Evolutionary conservation across 2,888 invertebrate species (phyloP).

Genomic region (Drosophila melanosoma): DNA sequence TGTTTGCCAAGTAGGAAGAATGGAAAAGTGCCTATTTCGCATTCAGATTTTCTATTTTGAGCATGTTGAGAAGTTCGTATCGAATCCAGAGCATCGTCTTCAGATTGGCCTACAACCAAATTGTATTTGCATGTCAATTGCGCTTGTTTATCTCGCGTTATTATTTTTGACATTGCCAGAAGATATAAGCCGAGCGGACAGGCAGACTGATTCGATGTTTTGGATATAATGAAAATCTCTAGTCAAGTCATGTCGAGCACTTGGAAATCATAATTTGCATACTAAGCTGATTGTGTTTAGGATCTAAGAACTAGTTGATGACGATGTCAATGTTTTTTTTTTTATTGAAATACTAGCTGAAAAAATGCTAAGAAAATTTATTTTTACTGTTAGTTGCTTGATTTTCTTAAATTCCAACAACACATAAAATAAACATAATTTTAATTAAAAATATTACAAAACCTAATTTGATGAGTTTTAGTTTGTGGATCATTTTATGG

Average conservation of each 20-base stretch:
- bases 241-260: constrained; percentile 56
- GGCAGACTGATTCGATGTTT: constrained; percentile 40
- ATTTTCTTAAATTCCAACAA: not conserved
- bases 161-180: constrained; percentile 73
- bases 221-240: constrained; percentile 53
- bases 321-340: not conserved
- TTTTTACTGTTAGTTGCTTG: not conserved
- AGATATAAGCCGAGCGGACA: constrained; percentile 39
- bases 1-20: constrained; percentile 2
- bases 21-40: not conserved
- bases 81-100: constrained; percentile 27
- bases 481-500: not conserved
- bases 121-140: constrained; percentile 78
- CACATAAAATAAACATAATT: not conserved
- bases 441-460: not conserved
- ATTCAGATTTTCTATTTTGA: constrained; percentile 20
- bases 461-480: not conserved
- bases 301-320: not conserved
- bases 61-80: constrained; percentile 49
- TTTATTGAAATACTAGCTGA: not conserved
- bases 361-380: not conserved
- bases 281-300: constrained; percentile 13
- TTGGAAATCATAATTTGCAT: constrained; percentile 61
- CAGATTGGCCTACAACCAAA: constrained; percentile 48
- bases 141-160: constrained; percentile 76